phyloP scores from a whole-genome alignment of 2,113 vertebrate genomes.

The Muntiacus muntjak region DNA sequence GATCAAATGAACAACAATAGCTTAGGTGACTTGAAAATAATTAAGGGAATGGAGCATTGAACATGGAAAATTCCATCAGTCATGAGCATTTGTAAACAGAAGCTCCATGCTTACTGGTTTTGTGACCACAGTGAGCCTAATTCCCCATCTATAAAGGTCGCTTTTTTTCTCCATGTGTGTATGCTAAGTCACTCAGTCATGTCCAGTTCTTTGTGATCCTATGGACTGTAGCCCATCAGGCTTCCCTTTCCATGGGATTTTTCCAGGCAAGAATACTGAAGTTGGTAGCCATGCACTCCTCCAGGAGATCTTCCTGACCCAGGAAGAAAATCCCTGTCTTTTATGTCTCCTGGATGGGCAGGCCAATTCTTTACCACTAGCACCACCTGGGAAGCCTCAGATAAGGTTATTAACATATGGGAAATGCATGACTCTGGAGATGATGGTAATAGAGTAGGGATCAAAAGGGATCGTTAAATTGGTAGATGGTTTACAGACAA shows the following conservation, averaged over 20 bases:
- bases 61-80: not conserved
- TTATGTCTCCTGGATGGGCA: not conserved
- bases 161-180: not conserved
- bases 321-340: not conserved
- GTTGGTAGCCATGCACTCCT: not conserved
- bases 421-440: not conserved
- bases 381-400: not conserved
- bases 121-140: too few relatives aligned
- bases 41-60: not conserved
- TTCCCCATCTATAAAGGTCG: too few relatives aligned
- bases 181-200: not conserved
- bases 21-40: not conserved
- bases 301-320: not conserved
- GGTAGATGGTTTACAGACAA: not conserved
- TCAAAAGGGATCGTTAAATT: not conserved
- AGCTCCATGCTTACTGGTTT: not conserved
- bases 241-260: not conserved
- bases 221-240: not conserved
- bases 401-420: not conserved
- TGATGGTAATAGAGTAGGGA: not conserved
- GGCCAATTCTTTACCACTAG: not conserved
- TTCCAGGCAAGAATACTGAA: not conserved
- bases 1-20: not conserved
- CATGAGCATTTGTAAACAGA: fast-evolving
- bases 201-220: not conserved